Evolutionary conservation across 2,888 invertebrate species (phyloP).

Genomic region (Cheilosia grossa): DNA sequence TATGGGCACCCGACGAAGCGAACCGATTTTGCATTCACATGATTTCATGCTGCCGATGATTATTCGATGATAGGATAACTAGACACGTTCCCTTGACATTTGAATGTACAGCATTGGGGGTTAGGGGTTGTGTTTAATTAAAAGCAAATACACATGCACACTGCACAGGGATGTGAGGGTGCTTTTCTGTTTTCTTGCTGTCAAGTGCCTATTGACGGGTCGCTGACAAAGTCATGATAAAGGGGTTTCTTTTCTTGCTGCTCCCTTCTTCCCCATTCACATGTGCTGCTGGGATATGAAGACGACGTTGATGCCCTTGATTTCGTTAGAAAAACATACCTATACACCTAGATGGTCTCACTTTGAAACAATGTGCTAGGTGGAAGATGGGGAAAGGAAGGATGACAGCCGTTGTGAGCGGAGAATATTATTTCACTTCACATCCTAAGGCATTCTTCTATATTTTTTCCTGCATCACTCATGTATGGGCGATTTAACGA

Average conservation of each 20-base stretch:
- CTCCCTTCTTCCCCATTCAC: not conserved
- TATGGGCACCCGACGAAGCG: conserved; percentile 21
- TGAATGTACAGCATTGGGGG: conserved; percentile 9
- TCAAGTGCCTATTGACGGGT: conserved; percentile 47
- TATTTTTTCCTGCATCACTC: not conserved
- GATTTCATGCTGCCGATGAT: conserved; percentile 46
- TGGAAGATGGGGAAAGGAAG: conserved; percentile 14
- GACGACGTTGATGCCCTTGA: conserved; percentile 1
- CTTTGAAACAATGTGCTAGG: conserved; percentile 35
- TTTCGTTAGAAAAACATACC: conserved; percentile 1
- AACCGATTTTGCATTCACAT: conserved; percentile 48
- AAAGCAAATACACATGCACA: conserved; percentile 26
- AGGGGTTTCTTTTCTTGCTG: conserved; percentile 6
- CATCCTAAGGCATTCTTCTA: conserved; percentile 11
- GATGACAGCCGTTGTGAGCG: conserved; percentile 23
- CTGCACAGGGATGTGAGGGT: conserved; percentile 18
- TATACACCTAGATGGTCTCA: not conserved
- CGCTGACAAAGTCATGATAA: conserved; percentile 41
- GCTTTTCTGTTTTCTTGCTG: conserved; percentile 2
- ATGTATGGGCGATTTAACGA: not conserved
- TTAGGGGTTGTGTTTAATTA: conserved; percentile 46
- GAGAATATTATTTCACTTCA: conserved; percentile 9
- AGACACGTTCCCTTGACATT: conserved; percentile 20
- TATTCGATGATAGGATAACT: conserved; percentile 61
- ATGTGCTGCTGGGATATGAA: not conserved